Conservation (phyloP, 2,888 invertebrate species). For the Campopleginae sp. region DNA sequence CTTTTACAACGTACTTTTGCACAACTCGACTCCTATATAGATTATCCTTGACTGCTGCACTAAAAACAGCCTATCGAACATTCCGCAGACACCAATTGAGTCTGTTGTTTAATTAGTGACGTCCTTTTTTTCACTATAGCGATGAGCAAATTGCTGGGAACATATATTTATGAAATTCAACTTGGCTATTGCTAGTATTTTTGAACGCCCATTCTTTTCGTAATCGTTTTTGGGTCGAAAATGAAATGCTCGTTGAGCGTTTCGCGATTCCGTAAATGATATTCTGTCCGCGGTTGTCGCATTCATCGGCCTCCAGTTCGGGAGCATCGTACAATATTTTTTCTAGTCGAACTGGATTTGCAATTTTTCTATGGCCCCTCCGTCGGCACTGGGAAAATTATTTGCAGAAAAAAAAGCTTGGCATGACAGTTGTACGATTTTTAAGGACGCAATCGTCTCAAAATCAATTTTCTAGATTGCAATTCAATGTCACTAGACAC, state of each 20-base stretch:
- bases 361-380: neutral
- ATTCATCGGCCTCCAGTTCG: too few relatives aligned
- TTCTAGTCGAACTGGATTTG: neutral
- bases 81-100: neutral
- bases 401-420: neutral
- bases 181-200: too few relatives aligned
- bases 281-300: too few relatives aligned
- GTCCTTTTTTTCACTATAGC: neutral
- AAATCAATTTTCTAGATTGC: neutral
- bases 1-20: conserved; percentile 22
- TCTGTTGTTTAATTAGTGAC: neutral
- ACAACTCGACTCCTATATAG: conserved; percentile 6
- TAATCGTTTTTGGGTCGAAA: too few relatives aligned
- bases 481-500: neutral
- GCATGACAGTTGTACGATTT: neutral
- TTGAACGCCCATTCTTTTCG: too few relatives aligned
- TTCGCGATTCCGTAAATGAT: neutral
- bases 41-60: neutral
- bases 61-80: neutral
- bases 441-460: neutral
- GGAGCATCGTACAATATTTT: too few relatives aligned
- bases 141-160: neutral
- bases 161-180: too few relatives aligned
- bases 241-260: too few relatives aligned
- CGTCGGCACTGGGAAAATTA: too few relatives aligned